Evolutionary conservation across 2,113 vertebrate species (phyloP).

Genomic region (Entomyzon cyanotis): DNA sequence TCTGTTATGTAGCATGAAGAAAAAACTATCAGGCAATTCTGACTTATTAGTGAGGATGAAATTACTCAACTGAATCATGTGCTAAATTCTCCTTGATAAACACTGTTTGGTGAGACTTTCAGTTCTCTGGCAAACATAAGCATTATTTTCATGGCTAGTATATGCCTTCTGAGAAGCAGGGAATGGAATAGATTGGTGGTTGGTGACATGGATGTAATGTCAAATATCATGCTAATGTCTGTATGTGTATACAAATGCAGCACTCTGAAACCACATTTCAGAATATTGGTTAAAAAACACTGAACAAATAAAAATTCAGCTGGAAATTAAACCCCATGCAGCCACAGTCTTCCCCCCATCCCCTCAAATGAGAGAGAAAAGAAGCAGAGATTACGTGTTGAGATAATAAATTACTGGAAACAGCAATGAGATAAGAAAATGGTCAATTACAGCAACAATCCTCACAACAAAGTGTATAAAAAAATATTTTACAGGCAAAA

Average conservation of each 20-base stretch:
- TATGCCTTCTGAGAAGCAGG: neutral
- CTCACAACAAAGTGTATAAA: neutral
- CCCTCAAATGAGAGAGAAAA: neutral
- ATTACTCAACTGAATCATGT: neutral
- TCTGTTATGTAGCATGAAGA: neutral
- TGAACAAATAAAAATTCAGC: neutral
- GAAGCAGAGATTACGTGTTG: neutral
- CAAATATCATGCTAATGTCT: neutral
- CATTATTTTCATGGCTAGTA: neutral
- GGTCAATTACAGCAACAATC: neutral
- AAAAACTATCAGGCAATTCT: neutral
- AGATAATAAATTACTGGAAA: neutral
- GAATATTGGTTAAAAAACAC: neutral
- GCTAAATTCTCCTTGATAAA: neutral
- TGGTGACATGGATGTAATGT: neutral
- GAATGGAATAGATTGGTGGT: neutral
- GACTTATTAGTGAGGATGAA: neutral
- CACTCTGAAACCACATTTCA: neutral
- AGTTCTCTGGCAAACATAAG: neutral
- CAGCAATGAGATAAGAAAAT: neutral
- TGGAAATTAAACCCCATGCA: accelerated
- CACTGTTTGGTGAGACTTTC: neutral
- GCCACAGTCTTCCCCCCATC: accelerated
- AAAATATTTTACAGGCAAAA: neutral
- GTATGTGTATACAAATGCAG: neutral